Conservation (phyloP, 2,113 vertebrate genomes). For the Indicator maculatus region DNA sequence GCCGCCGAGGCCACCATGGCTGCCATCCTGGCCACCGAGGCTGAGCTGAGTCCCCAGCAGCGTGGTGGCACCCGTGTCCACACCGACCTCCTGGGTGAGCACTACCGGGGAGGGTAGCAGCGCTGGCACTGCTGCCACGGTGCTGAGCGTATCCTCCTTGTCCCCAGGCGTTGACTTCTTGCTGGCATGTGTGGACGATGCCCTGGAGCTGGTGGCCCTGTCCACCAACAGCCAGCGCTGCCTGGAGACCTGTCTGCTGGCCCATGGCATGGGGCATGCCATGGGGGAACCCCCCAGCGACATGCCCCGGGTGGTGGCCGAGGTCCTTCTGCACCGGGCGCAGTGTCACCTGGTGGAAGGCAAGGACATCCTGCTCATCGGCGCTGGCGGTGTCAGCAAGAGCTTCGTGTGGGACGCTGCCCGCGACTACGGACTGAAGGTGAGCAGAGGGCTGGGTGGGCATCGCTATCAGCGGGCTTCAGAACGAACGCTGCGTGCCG, state of each 20-base stretch:
- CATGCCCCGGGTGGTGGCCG: conserved; percentile 14
- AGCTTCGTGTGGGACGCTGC: conserved; percentile 58
- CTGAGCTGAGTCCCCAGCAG: conserved; percentile 16
- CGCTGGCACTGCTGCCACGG: fast-evolving
- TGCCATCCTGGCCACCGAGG: background rate
- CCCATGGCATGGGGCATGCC: conserved; percentile 1
- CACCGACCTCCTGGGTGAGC: conserved; percentile 45
- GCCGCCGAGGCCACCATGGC: background rate
- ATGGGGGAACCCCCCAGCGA: conserved; percentile 10
- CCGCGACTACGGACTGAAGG: conserved; percentile 3
- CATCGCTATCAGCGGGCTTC: background rate
- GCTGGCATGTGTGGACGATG: background rate
- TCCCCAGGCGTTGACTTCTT: conserved; percentile 43
- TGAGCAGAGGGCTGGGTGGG: background rate
- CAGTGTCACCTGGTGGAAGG: conserved; percentile 41
- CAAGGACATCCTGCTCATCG: conserved; percentile 60
- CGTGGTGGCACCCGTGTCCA: background rate
- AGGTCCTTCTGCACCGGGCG: conserved; percentile 5
- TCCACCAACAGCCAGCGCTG: conserved; percentile 21
- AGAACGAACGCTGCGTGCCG: background rate
- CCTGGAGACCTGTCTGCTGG: conserved; percentile 48
- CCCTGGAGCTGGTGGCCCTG: conserved; percentile 47
- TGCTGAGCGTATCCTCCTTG: fast-evolving
- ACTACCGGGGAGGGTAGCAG: fast-evolving
- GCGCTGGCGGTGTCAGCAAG: conserved; percentile 39